phyloP scores from a whole-genome alignment of 2,888 invertebrate genomes.

The Eupithecia inturbata region DNA sequence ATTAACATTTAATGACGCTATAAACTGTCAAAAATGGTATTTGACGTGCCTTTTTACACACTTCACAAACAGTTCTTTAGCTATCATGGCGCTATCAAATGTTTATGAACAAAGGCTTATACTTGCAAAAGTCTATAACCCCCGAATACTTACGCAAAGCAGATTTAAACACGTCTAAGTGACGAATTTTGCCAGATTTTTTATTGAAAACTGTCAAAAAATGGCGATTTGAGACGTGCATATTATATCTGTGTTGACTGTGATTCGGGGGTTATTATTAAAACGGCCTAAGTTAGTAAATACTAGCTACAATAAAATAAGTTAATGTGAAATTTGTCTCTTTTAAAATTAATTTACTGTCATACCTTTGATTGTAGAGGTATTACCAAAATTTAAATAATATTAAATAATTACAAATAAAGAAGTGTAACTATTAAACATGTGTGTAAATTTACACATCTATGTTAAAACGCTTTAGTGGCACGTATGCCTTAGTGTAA shows the following conservation, averaged over 20 bases:
- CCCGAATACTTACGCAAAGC: too few species aligned
- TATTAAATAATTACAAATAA: background rate
- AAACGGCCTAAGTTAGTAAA: background rate
- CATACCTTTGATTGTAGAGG: background rate
- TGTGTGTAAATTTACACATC: background rate
- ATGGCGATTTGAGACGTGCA: too few species aligned
- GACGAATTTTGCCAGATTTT: too few species aligned
- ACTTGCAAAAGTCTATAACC: background rate
- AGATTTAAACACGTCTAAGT: too few species aligned
- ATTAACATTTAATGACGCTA: background rate
- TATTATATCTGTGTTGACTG: too few species aligned
- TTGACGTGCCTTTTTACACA: background rate
- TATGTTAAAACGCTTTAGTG: constrained; percentile 23
- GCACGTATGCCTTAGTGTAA: constrained; percentile 60
- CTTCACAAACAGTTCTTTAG: background rate
- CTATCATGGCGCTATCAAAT: background rate
- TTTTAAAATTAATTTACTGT: background rate
- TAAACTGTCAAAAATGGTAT: background rate
- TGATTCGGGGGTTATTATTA: background rate
- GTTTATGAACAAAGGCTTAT: background rate
- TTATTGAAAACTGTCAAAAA: too few species aligned
- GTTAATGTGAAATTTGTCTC: background rate
- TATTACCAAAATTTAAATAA: background rate
- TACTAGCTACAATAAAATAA: background rate
- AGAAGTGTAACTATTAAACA: background rate